A percentile compares a stretch with the other conserved stretches of the same genome.
Evolutionary conservation across 1,140 invertebrate species (phyloP).

Genomic region (Monochamus saltuarius): DNA sequence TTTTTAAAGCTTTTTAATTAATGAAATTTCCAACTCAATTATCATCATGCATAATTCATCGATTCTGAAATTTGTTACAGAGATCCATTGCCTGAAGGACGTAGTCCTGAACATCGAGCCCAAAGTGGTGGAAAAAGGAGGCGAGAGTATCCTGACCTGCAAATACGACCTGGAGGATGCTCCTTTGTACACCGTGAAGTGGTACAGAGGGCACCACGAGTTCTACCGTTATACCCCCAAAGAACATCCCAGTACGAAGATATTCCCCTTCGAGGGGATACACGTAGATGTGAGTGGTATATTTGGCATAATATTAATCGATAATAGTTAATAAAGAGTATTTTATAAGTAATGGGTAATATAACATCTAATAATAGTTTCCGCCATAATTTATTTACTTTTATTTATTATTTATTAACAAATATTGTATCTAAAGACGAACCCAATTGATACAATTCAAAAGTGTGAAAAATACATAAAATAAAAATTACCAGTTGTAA

Average conservation of each 20-base stretch:
- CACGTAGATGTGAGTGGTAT: conserved; percentile 72
- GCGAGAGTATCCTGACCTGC: conserved; percentile 67
- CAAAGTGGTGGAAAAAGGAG: conserved; percentile 63
- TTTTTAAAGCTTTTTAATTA: too few species aligned
- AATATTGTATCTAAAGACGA: too few species aligned
- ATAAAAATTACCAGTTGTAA: too few species aligned
- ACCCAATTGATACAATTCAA: too few species aligned
- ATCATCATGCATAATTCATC: neutral
- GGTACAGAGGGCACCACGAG: conserved; percentile 77
- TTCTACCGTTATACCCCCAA: conserved; percentile 75
- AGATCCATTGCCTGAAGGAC: conserved; percentile 52
- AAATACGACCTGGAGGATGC: conserved; percentile 71
- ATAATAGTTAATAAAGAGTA: too few species aligned
- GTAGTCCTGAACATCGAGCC: conserved; percentile 58
- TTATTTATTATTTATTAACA: too few species aligned
- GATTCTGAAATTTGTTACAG: conserved; percentile 36
- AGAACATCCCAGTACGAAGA: conserved; percentile 66
- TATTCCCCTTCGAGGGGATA: conserved; percentile 70
- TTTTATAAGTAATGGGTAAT: too few species aligned
- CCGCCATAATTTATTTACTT: too few species aligned
- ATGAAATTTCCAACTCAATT: too few species aligned
- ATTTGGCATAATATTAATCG: too few species aligned
- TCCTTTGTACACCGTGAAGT: conserved; percentile 78
- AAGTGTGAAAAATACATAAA: too few species aligned
- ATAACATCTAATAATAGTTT: too few species aligned